A percentile compares a stretch with the other conserved stretches of the same genome.
These are phyloP conservation scores for Erpornis zantholeuca DNA, from an alignment of 2,113 vertebrate genomes.

Conservation along the genomic window DNA sequence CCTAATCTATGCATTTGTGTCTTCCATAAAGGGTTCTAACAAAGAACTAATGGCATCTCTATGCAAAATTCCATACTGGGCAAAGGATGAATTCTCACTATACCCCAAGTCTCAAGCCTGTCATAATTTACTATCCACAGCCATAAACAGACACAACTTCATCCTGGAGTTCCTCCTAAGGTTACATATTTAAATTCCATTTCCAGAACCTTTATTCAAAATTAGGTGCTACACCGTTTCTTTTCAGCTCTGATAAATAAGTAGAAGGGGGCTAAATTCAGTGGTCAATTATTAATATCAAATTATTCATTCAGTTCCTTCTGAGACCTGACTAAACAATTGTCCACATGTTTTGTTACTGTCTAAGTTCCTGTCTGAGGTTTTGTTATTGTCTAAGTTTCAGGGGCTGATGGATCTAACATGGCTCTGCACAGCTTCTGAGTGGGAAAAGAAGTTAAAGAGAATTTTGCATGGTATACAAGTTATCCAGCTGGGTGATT, in stretches of 20 bases:
- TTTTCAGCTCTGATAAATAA: neutral
- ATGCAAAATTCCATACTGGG: neutral
- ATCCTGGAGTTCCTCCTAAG: neutral
- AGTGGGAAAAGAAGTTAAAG: neutral
- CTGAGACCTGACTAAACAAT: neutral
- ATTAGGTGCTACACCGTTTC: neutral
- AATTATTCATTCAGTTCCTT: neutral
- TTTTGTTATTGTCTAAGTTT: neutral
- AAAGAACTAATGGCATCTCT: neutral
- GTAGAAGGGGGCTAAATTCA: neutral
- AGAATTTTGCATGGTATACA: neutral
- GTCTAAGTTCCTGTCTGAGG: neutral
- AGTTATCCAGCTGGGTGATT: neutral
- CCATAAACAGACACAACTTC: neutral
- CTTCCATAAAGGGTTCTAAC: neutral
- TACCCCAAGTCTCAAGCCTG: neutral
- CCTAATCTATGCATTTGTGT: neutral
- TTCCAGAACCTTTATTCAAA: neutral
- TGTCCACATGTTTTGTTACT: neutral
- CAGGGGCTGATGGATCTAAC: neutral
- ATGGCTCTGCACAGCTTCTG: neutral
- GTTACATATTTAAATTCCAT: neutral
- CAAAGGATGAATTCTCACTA: neutral
- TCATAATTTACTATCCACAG: neutral
- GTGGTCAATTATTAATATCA: neutral